phyloP scores from a whole-genome alignment of 2,888 invertebrate species.

The Ctena decussata region DNA sequence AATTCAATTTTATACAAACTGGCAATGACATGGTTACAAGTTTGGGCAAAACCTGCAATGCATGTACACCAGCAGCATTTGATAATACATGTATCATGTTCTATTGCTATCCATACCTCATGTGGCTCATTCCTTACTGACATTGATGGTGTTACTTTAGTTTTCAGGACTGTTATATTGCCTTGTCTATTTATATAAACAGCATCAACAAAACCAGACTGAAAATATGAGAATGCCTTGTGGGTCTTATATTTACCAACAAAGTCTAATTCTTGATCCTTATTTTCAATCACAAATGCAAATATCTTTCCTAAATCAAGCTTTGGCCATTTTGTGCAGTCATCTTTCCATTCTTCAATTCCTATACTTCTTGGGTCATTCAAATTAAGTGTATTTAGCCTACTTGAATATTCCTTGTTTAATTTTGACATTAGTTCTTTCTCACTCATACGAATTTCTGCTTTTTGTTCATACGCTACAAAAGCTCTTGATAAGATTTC shows the following conservation, averaged over 20 bases:
- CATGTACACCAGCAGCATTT: constrained; percentile 4
- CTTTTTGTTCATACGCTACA: background rate
- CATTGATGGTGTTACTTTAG: background rate
- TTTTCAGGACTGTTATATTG: background rate
- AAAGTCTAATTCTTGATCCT: background rate
- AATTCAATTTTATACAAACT: background rate
- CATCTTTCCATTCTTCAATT: background rate
- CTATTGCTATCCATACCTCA: background rate
- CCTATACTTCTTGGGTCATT: background rate
- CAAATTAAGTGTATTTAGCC: background rate
- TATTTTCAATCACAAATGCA: background rate
- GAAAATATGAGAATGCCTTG: background rate
- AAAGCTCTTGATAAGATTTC: background rate
- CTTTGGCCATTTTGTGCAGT: background rate
- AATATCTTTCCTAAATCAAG: background rate
- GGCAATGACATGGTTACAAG: background rate
- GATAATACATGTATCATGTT: background rate
- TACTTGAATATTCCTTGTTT: background rate
- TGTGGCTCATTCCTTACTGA: background rate
- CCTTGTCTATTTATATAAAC: background rate
- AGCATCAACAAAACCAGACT: background rate
- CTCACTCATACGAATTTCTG: background rate
- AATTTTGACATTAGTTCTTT: background rate
- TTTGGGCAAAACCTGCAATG: constrained; percentile 1
- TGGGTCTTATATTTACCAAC: background rate